Evolutionary conservation across 2,888 invertebrate species (phyloP).

Genomic region (Ochlodes sylvanus): DNA sequence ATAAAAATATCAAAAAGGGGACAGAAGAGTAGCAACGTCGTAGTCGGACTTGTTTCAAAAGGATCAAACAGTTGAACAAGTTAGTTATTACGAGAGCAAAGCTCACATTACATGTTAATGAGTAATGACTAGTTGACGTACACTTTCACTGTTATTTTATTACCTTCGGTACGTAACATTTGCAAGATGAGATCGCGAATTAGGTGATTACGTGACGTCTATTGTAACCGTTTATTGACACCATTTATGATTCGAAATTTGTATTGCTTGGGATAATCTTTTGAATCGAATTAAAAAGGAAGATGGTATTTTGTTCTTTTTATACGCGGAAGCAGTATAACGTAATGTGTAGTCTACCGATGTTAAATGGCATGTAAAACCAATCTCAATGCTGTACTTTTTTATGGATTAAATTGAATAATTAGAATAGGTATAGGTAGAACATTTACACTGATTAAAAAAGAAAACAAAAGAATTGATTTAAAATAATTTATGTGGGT

Average conservation of each 20-base stretch:
- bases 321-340: not conserved
- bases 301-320: not conserved
- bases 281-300: not conserved
- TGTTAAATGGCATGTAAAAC: too few relatives aligned
- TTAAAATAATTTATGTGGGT: too few relatives aligned
- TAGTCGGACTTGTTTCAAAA: not conserved
- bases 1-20: too few relatives aligned
- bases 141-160: constrained; percentile 26
- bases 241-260: not conserved
- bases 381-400: too few relatives aligned
- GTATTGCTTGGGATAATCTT: not conserved
- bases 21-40: not conserved
- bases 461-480: too few relatives aligned
- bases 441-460: too few relatives aligned
- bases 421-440: too few relatives aligned
- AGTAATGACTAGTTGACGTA: constrained; percentile 11
- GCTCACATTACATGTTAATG: constrained; percentile 15
- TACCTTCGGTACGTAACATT: constrained; percentile 17
- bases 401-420: too few relatives aligned
- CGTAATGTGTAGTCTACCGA: too few relatives aligned
- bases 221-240: constrained; percentile 8
- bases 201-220: constrained; percentile 5
- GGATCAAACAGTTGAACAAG: not conserved
- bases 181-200: constrained; percentile 1
- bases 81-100: not conserved